Percentiles rank a stretch among this genome's conserved stretches.
phyloP scores from a whole-genome alignment of 2,888 invertebrate genomes.

The Colostygia pectinataria region DNA sequence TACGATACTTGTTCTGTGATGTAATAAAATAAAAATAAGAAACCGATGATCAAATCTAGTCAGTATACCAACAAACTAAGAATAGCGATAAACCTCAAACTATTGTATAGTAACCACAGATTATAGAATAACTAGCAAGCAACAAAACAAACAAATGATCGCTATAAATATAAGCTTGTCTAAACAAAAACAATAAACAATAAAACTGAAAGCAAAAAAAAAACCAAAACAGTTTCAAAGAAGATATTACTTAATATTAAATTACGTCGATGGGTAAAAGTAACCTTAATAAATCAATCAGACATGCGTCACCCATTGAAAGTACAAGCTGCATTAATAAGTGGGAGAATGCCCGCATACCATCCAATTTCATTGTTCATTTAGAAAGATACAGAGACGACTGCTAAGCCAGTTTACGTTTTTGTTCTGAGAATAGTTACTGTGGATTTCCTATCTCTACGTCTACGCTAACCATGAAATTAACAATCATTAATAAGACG shows the following conservation, averaged over 20 bases:
- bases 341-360: conserved; percentile 37
- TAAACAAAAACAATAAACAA: too few species aligned
- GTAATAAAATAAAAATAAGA: neutral
- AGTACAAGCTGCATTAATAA: conserved; percentile 26
- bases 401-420: conserved; percentile 4
- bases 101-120: too few species aligned
- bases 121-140: too few species aligned
- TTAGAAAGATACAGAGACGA: conserved; percentile 17
- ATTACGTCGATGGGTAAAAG: conserved; percentile 2
- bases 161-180: too few species aligned
- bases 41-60: too few species aligned
- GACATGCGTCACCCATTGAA: conserved; percentile 32
- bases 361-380: conserved; percentile 33
- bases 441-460: conserved; percentile 7
- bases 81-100: too few species aligned
- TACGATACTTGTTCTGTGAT: neutral
- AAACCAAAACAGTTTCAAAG: too few species aligned
- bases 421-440: conserved; percentile 11
- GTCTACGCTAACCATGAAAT: too few species aligned
- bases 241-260: conserved; percentile 2
- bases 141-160: too few species aligned
- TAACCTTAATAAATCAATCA: conserved; percentile 13
- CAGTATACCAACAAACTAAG: too few species aligned
- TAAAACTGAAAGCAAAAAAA: too few species aligned
- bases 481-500: too few species aligned